Evolutionary conservation across 2,888 invertebrate species (phyloP).

Genomic region (Pimpla rufipes): DNA sequence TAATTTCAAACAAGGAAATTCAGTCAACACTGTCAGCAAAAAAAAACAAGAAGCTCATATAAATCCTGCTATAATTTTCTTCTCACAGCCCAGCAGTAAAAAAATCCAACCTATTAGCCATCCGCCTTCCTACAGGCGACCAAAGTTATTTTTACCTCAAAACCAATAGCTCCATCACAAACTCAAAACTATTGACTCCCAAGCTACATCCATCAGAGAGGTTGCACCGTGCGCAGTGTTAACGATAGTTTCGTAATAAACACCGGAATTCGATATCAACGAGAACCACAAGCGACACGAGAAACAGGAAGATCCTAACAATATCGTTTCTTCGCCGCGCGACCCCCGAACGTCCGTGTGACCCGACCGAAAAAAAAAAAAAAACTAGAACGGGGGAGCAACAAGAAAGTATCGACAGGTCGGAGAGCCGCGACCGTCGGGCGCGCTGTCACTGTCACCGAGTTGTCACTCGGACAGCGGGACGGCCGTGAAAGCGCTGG

Average conservation of each 20-base stretch:
- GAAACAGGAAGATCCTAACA: not conserved
- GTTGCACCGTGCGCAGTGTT: not conserved
- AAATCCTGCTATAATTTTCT: not conserved
- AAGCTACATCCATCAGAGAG: not conserved
- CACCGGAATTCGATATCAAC: not conserved
- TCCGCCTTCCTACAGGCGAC: not conserved
- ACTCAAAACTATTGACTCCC: not conserved
- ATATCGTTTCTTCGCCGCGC: not conserved
- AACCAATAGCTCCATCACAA: not conserved
- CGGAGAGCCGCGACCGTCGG: not conserved
- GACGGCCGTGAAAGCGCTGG: constrained; percentile 7
- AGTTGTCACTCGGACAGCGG: constrained; percentile 17
- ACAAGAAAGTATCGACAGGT: not conserved
- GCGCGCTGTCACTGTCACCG: constrained; percentile 40
- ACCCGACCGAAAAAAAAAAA: not conserved
- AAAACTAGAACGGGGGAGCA: not conserved
- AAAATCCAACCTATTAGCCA: too few relatives aligned
- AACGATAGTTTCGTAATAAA: not conserved
- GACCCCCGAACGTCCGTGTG: not conserved
- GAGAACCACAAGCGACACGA: not conserved
- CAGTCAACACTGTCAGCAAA: not conserved
- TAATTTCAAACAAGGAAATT: not conserved
- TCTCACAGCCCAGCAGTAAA: too few relatives aligned
- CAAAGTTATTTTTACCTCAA: not conserved
- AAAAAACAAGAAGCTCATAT: not conserved